Evolutionary conservation across 2,113 vertebrate genomes (phyloP), one percentile per base, ranked within the genome.

Genomic region (Ptilonorhynchus violaceus): DNA sequence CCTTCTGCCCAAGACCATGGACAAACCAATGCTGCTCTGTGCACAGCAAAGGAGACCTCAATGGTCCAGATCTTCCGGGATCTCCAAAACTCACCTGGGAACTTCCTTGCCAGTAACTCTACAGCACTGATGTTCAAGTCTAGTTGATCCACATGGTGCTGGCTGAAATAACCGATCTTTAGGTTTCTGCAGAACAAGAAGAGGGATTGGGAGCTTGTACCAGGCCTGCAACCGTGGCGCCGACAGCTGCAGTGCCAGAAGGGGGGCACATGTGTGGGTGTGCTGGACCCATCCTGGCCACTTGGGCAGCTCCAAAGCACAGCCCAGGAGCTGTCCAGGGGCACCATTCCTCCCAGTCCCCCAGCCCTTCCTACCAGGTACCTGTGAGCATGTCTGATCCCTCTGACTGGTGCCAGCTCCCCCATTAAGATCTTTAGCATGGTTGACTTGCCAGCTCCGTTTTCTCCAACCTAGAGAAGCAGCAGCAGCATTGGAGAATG

Each of bases 81-180:
- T 55, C 74, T 58, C 58, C 21, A 49, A 35, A 72, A 67, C 95
- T 64, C 98, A 99, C 99, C 99, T 13, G 99, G 99, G 89, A 99
- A 99, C 89, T 97, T 99, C 91, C 98, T 99, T 73, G 99, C 98
- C 72, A 99, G 98, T 82, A 99, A 97, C 92, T 99, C 99, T 56
- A 99, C 98, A 6, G 99, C 99, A 73, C 98, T 99, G 91, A 99
- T 98, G 7, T 99, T 99, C 88, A 99, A 97, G 97, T 99, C 99
- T 94, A 99, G 98, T 95, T 99, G 99, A 95, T 99, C 99, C 83
- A 99, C 99, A 0, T 99, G 99, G 90, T 99, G 99, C 97, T 99
- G 99, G 90, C 99, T 99, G 96, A 99, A 99, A 95, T 99, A 99
- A 49, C 99, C 99, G 0, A 99, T 99, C 98, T 99, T 99, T 64